Base-by-base conservation (phyloP, 2,888 invertebrate genomes). In the Isotomurus palustris region DNA sequence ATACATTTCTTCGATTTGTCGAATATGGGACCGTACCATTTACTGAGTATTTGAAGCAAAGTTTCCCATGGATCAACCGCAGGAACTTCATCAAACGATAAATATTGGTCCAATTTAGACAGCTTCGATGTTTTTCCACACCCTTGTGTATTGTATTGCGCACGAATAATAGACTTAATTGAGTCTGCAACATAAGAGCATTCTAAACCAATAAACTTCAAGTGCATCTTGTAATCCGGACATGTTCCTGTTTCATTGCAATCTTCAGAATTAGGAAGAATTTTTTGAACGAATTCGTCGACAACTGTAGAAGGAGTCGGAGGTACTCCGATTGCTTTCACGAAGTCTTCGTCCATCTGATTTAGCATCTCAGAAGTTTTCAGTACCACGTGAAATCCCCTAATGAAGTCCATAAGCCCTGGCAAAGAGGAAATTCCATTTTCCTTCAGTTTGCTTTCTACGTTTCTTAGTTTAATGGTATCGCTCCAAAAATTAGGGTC, bases 401-500 rank as follows among this genome's bases (percentile, higher is more conserved):
- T 58, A 12, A 60, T 24, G 3, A 60, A 36, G 22, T 53, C 40
- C 1, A 43, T 17, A 12, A 67, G 25, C 29, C 56, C 56, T 2
- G 35, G 14, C 6, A 63, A 17, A 1, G 59, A 53, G n/a, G 14
- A 10, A 10, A 59, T 28, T 4, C 52, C 35, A 0, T 41, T 4
- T 35, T 52, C 29, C 4, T 44, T n/a, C 4, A 59, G 27, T 25
- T 35, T 29, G 36, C 48, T 41, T 36, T 35, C 17, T 25, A 56
- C 56, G 3, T 49, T 47, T n/a, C 56, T 56, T 17, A 58, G n/a
- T 19, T 48, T 58, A 22, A 67, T 60, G 8, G 56, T 58, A 2
- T 51, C 52, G 2, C 49, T 41, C 67, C 67, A 67, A 35, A 67
- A 67, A 36, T 57, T 52, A 1, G 53, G 35, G 47, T 67, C 67